phyloP scores from a whole-genome alignment of 2,888 invertebrate species.

The Phengaris alcon region DNA sequence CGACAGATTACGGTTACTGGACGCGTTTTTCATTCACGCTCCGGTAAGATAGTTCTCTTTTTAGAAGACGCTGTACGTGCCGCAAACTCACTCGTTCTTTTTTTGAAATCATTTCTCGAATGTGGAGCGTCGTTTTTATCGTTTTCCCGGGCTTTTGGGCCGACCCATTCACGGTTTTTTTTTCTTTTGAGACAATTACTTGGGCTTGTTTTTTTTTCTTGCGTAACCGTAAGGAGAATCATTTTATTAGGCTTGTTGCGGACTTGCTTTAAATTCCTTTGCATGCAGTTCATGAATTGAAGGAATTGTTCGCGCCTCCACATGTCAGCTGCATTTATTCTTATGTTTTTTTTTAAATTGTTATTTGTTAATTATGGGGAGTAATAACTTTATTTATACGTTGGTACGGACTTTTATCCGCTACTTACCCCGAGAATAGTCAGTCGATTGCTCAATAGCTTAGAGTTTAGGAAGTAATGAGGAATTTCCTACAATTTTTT shows the following conservation, averaged over 20 bases:
- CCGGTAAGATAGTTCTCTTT: slow-evolving; percentile 74
- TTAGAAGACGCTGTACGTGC: slow-evolving; percentile 72
- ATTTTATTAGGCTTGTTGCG: slow-evolving; percentile 34
- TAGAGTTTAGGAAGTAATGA: not conserved
- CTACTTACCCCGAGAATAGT: too few relatives aligned
- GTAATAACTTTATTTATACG: too few relatives aligned
- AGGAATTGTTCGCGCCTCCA: slow-evolving; percentile 1
- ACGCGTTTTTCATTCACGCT: slow-evolving; percentile 77
- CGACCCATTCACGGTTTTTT: slow-evolving; percentile 65
- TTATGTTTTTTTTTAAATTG: too few relatives aligned
- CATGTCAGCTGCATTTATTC: too few relatives aligned
- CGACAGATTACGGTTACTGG: slow-evolving; percentile 72
- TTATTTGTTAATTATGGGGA: too few relatives aligned
- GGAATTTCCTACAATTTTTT: not conserved
- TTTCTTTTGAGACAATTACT: slow-evolving; percentile 64
- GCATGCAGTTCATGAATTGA: not conserved
- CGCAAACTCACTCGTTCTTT: slow-evolving; percentile 58
- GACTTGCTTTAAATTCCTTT: slow-evolving; percentile 1
- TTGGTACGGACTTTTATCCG: too few relatives aligned
- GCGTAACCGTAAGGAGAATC: slow-evolving; percentile 41
- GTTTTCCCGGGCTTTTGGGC: slow-evolving; percentile 66
- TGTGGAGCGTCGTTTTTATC: slow-evolving; percentile 76
- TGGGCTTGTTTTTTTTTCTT: slow-evolving; percentile 49
- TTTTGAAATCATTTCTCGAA: slow-evolving; percentile 79
- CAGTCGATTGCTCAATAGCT: not conserved